Conservation (phyloP, 2,113 vertebrate genomes). For the Casuarius casuarius region DNA sequence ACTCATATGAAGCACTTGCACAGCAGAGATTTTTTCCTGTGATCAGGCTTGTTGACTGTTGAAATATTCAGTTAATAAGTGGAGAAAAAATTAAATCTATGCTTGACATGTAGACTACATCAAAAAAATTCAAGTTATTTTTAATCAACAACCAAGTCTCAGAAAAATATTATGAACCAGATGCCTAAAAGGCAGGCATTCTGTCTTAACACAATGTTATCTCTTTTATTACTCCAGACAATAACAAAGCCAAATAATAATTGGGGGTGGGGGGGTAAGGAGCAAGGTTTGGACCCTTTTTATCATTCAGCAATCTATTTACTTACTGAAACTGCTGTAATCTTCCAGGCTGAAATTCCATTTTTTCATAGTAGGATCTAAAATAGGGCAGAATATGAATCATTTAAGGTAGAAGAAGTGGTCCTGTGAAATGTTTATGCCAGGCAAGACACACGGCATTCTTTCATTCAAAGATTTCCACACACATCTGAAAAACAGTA, state of each 20-base stretch:
- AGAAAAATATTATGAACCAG: background rate
- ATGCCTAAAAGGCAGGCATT: background rate
- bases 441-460: background rate
- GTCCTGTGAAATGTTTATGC: background rate
- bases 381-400: conserved; percentile 54
- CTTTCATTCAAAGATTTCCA: background rate
- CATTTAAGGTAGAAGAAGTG: background rate
- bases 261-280: background rate
- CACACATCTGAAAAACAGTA: background rate
- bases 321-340: conserved; percentile 88
- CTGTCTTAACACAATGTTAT: background rate
- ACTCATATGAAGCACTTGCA: background rate
- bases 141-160: background rate
- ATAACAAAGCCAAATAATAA: background rate
- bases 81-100: background rate
- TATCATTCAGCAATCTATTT: background rate
- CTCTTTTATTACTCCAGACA: background rate
- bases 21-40: background rate
- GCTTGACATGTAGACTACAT: background rate
- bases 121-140: background rate
- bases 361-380: conserved; percentile 88
- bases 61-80: background rate
- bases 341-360: conserved; percentile 92
- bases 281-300: background rate
- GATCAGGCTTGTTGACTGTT: background rate